Conservation (phyloP, 2,113 vertebrate genomes). For the Phylloscopus trochiloides region DNA sequence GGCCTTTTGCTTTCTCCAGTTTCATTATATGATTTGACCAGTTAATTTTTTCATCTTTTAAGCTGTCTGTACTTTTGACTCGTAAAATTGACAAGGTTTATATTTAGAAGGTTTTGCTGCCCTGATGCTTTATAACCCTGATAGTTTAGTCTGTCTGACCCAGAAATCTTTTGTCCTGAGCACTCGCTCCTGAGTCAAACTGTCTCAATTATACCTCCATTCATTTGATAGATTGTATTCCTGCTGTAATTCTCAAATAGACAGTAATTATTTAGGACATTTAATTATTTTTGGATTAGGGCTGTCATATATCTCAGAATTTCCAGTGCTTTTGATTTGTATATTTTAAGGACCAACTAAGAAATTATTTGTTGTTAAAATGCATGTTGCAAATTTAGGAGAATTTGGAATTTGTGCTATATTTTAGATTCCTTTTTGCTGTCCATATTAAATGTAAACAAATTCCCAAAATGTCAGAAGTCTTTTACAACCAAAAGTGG, state of each 20-base stretch:
- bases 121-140: not conserved
- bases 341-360: not conserved
- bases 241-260: not conserved
- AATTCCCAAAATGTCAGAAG: not conserved
- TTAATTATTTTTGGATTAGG: constrained; percentile 1
- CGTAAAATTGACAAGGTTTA: not conserved
- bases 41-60: not conserved
- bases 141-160: not conserved
- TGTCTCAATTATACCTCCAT: not conserved
- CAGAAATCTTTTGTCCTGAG: not conserved
- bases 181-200: not conserved
- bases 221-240: not conserved
- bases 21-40: not conserved
- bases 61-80: not conserved
- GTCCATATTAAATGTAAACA: not conserved
- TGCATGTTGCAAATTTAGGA: not conserved
- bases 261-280: constrained; percentile 26
- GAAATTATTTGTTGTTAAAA: not conserved
- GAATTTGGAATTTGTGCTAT: not conserved
- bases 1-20: not conserved
- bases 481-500: not conserved
- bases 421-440: not conserved
- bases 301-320: not conserved
- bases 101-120: not conserved
- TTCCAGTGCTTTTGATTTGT: not conserved